These are phyloP conservation scores for Achatina immaculata DNA, from an alignment of 1,140 invertebrate species.

Conservation along the genomic window DNA sequence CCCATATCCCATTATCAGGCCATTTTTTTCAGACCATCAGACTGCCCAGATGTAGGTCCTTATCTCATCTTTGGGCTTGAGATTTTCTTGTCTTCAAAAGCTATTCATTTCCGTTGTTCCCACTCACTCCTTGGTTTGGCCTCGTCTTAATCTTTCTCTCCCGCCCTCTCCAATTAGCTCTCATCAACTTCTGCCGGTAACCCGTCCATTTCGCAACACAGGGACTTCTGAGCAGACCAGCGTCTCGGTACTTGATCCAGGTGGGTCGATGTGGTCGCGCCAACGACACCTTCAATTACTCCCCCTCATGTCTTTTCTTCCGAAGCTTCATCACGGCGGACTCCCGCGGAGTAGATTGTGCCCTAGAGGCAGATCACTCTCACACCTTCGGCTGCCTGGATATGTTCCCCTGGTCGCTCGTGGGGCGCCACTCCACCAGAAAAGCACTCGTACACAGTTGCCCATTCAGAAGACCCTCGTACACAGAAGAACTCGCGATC, in stretches of 20 bases:
- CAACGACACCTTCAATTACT: slow-evolving; percentile 25
- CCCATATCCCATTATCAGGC: neutral
- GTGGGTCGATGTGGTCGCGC: neutral
- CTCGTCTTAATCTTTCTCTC: slow-evolving; percentile 7
- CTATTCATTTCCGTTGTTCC: neutral
- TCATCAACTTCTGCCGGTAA: neutral
- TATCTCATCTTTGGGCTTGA: neutral
- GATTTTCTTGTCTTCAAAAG: neutral
- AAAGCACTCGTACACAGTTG: neutral
- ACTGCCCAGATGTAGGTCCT: neutral
- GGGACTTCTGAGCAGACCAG: neutral
- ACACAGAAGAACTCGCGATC: neutral
- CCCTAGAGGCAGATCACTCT: neutral
- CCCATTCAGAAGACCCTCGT: neutral
- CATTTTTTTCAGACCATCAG: neutral
- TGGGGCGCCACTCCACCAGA: neutral
- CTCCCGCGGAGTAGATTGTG: neutral
- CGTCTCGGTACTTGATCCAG: neutral
- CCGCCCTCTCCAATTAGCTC: slow-evolving; percentile 6
- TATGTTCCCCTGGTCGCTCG: neutral
- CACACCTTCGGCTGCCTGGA: neutral
- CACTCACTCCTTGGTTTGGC: neutral
- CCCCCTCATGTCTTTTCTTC: neutral
- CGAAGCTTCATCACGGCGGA: too few relatives aligned
- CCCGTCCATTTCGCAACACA: neutral